Base-by-base conservation (phyloP, 2,888 invertebrate species). In the Acronicta leporina region DNA sequence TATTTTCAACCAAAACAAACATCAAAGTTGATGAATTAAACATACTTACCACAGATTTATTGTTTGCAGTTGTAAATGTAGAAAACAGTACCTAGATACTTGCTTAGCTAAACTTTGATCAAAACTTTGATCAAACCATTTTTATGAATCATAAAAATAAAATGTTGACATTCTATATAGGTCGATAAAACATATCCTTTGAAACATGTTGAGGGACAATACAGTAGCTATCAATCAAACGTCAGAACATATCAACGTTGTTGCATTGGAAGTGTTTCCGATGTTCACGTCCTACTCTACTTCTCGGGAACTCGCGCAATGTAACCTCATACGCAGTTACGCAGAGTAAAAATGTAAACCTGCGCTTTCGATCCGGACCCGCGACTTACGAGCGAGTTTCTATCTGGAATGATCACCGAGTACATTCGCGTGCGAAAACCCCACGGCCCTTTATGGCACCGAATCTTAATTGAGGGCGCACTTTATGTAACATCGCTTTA, bases 351-450 rank as follows among this genome's bases (percentile, higher is more conserved):
- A 92, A 91, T 78, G 83, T 86, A 85, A 84, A 87, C 84, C 74
- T 83, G 84, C 89, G 91, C 92, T 94, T 93, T 94, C 93, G 85
- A 92, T 92, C 92, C 90, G 90, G 90, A 87, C 85, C 63, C 77
- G 46, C 48, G 85, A 83, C 85, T 68, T 73, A 42, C 50, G 73
- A 70, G 81, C 89, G 71, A 88, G 92, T 92, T 93, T 92, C 92
- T 89, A 90, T 87, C 85, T 88, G 79, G 82, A 84, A 87, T 87
- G 83, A 83, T 82, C 85, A 77, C 75, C 74, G 73, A 75, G 86
- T 87, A 89, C 85, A 83, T 63, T 84, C 79, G 73, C 68, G 72
- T 56, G 75, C 77, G 20, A 67, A 79, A 84, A 81, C 67, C 73
- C 63, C 60, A 46, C 68, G 63, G 68, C 66, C 75, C 73, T 79